phyloP scores from a whole-genome alignment of 1,140 invertebrate species.

The Streblospio benedicti region DNA sequence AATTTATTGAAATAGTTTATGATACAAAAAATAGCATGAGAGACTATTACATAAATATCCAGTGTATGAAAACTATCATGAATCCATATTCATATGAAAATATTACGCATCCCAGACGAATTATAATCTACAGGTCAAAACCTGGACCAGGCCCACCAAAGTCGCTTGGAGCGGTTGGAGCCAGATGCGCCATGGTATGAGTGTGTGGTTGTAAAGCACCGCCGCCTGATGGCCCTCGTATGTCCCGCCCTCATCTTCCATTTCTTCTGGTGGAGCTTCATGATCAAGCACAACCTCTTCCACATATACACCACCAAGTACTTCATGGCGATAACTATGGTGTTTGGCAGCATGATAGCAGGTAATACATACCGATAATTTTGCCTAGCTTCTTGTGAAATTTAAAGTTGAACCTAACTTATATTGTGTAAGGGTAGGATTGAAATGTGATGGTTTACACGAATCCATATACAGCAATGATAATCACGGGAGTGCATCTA shows the following conservation, averaged over 20 bases:
- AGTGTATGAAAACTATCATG: no score
- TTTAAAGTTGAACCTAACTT: neutral
- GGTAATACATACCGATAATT: neutral
- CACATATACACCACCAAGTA: slow-evolving; percentile 9
- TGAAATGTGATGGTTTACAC: neutral
- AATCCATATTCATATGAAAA: no score
- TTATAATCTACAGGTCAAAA: no score
- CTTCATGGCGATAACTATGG: slow-evolving; percentile 8
- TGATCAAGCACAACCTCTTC: slow-evolving; percentile 11
- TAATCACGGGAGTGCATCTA: neutral
- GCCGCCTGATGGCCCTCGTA: no score
- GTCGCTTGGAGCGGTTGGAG: no score
- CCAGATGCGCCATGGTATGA: no score
- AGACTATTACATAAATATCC: no score
- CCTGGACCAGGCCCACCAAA: no score
- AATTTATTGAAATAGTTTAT: no score
- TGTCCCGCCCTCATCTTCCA: slow-evolving; percentile 8
- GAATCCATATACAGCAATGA: neutral
- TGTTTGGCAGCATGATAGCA: slow-evolving; percentile 9
- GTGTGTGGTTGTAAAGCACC: no score
- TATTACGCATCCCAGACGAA: no score
- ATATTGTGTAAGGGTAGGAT: neutral
- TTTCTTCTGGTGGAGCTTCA: slow-evolving; percentile 8
- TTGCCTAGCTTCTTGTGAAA: neutral
- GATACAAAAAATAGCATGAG: no score